Conservation (phyloP, 2,888 invertebrate species). For the Nemotelus pantherinus region DNA sequence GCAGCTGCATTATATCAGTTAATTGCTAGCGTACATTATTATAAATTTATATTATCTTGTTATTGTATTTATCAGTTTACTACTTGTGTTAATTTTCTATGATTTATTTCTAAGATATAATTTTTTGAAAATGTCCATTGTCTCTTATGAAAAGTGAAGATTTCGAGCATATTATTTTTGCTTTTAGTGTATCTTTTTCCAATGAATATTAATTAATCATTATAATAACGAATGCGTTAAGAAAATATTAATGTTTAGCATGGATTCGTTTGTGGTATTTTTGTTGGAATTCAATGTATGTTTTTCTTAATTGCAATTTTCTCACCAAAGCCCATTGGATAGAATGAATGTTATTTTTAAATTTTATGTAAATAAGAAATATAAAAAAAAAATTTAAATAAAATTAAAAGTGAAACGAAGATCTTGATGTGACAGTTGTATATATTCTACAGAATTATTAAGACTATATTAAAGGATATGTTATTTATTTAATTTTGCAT, state of each 20-base stretch:
- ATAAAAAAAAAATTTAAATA: conserved; percentile 19
- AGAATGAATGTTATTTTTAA: conserved; percentile 14
- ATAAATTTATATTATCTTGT: conserved; percentile 27
- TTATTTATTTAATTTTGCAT: conserved; percentile 32
- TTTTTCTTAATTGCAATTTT: conserved; percentile 24
- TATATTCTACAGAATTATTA: conserved; percentile 36
- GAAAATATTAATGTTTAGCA: neutral
- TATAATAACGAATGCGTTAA: neutral
- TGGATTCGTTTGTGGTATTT: too few species aligned
- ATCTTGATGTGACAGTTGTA: conserved; percentile 22
- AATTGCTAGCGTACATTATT: conserved; percentile 4
- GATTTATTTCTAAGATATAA: conserved; percentile 17
- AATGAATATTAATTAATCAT: neutral
- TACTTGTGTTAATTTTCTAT: conserved; percentile 12
- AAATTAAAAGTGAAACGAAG: neutral
- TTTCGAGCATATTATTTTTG: conserved; percentile 35
- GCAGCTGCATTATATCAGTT: neutral
- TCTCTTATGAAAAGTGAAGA: neutral
- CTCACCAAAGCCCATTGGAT: conserved; percentile 39
- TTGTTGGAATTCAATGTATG: neutral
- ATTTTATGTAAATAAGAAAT: conserved; percentile 29
- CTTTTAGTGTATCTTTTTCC: neutral
- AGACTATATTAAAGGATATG: conserved; percentile 27
- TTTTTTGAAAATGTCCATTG: neutral
- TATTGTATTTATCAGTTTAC: conserved; percentile 41